phyloP scores from a whole-genome alignment of 2,888 invertebrate species.

The Alloscopus bannaensis region DNA sequence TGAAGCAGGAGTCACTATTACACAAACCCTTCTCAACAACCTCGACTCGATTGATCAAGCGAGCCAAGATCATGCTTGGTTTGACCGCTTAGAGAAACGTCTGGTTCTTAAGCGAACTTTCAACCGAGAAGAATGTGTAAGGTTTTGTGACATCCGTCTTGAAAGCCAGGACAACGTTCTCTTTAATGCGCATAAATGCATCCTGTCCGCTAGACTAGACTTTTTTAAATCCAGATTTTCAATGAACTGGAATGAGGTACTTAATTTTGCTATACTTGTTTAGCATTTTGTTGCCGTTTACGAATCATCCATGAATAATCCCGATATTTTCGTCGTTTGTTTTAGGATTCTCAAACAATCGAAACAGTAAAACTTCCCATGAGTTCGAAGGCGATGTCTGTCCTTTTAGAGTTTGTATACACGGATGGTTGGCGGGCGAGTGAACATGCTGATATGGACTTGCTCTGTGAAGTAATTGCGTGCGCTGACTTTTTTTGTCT shows the following conservation, averaged over 20 bases:
- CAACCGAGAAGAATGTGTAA: constrained; percentile 77
- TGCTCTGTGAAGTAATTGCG: constrained; percentile 84
- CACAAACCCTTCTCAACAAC: too few species aligned
- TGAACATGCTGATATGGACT: constrained; percentile 81
- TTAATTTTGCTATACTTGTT: background rate
- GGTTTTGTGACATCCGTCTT: constrained; percentile 81
- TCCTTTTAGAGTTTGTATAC: constrained; percentile 86
- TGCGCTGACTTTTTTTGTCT: constrained; percentile 89
- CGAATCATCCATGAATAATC: too few species aligned
- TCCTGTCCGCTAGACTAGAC: constrained; percentile 87
- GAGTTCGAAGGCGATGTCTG: constrained; percentile 77
- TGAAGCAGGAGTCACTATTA: constrained; percentile 76
- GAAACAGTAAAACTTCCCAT: too few species aligned
- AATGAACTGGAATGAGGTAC: constrained; percentile 78
- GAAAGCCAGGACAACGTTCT: constrained; percentile 76
- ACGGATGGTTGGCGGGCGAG: constrained; percentile 81
- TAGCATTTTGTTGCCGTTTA: background rate
- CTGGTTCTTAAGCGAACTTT: constrained; percentile 75
- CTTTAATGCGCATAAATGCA: constrained; percentile 86
- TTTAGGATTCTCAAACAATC: too few species aligned
- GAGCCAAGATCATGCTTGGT: background rate
- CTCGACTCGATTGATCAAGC: background rate
- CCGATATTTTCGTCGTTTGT: too few species aligned
- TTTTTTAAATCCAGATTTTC: constrained; percentile 89
- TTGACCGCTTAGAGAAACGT: background rate